Evolutionary conservation across 2,888 invertebrate genomes (phyloP).

Genomic region (Caenorhabditis afra): DNA sequence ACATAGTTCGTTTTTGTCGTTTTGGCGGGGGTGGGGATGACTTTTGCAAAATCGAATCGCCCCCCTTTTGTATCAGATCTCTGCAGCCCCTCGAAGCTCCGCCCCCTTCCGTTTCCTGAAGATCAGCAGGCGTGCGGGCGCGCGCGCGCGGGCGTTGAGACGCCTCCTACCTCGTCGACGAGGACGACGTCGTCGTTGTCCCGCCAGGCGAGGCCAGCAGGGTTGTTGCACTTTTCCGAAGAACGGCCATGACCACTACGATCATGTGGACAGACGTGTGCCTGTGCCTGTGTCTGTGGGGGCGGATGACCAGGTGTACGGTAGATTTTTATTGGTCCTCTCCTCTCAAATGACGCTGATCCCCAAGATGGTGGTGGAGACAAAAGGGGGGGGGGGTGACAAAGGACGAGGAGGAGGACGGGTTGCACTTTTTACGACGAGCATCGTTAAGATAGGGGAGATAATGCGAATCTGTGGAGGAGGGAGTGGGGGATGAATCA

Average conservation of each 20-base stretch:
- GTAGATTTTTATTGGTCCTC: too few species aligned
- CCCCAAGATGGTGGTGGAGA: too few species aligned
- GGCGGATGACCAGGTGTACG: too few species aligned
- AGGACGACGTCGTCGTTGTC: background rate
- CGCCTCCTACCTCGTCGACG: too few species aligned
- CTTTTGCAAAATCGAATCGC: too few species aligned
- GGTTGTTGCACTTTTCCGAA: slow-evolving; percentile 41
- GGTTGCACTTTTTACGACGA: slow-evolving; percentile 35
- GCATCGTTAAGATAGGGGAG: too few species aligned
- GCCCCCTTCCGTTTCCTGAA: slow-evolving; percentile 60
- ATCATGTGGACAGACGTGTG: slow-evolving; percentile 34
- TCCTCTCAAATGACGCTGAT: too few species aligned
- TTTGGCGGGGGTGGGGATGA: slow-evolving; percentile 8
- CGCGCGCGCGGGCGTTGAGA: too few species aligned
- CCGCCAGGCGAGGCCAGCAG: slow-evolving; percentile 19
- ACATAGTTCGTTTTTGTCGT: too few species aligned
- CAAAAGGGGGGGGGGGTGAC: slow-evolving; percentile 2
- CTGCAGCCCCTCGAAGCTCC: slow-evolving; percentile 37
- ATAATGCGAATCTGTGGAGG: too few species aligned
- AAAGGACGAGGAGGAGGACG: slow-evolving; percentile 26
- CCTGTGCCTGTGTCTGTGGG: slow-evolving; percentile 22
- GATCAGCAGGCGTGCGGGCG: slow-evolving; percentile 42
- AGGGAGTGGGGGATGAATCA: too few species aligned
- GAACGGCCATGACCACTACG: slow-evolving; percentile 60
- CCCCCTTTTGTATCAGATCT: slow-evolving; percentile 44